Evolutionary conservation across 2,113 vertebrate genomes (phyloP).

Genomic region (Gracilinanus agilis): DNA sequence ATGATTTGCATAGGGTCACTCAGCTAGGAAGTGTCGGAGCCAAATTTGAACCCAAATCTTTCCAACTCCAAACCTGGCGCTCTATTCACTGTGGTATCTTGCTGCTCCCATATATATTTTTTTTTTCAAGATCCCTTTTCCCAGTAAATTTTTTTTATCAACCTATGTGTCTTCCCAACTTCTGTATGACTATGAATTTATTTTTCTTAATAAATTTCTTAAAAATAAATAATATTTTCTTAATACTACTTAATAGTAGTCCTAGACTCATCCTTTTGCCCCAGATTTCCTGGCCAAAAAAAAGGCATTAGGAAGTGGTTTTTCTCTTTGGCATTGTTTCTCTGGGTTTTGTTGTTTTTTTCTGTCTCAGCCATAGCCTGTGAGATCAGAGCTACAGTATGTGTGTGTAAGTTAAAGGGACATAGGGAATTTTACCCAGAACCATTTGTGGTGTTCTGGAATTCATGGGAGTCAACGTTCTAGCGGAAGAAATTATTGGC

Average conservation of each 20-base stretch:
- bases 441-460: not conserved
- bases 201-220: conserved; percentile 46
- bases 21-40: no score
- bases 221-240: no score
- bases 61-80: no score
- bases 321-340: conserved; percentile 39
- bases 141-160: conserved; percentile 46
- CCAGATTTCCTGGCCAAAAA: conserved; percentile 48
- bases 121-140: conserved; percentile 42
- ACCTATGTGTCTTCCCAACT: conserved; percentile 14
- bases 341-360: conserved; percentile 31
- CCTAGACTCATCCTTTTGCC: conserved; percentile 2
- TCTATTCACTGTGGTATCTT: no score
- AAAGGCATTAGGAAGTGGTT: conserved; percentile 38
- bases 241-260: not conserved
- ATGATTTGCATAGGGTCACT: no score
- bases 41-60: no score
- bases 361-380: not conserved
- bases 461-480: conserved; percentile 41
- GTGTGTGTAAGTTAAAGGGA: conserved; percentile 30
- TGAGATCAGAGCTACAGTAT: not conserved
- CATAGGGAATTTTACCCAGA: not conserved
- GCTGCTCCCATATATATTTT: not conserved
- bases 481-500: not conserved
- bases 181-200: conserved; percentile 14